phyloP scores from a whole-genome alignment of 2,797 vertebrate species.

The Micropoecilia bifurca region DNA sequence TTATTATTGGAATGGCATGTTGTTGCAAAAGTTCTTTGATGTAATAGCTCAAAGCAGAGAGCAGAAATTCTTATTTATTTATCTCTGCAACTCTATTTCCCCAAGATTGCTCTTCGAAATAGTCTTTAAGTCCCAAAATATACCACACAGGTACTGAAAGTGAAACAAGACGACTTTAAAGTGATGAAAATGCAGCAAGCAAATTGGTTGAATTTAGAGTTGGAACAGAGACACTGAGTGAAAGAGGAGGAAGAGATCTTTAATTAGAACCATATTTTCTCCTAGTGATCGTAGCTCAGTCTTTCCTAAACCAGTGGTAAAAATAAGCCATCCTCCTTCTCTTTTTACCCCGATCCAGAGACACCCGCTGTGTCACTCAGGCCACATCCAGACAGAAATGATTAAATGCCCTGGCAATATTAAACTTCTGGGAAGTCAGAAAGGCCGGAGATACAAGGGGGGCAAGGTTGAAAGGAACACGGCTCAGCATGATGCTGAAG shows the following conservation, averaged over 20 bases:
- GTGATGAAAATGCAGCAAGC: constrained; percentile 17
- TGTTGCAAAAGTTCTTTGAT: constrained; percentile 55
- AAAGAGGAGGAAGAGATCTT: constrained; percentile 60
- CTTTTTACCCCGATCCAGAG: constrained; percentile 74
- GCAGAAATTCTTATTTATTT: constrained; percentile 28
- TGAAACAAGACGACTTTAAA: constrained; percentile 13
- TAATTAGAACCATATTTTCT: constrained; percentile 87
- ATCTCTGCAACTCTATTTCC: constrained; percentile 21
- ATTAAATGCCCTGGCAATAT: constrained; percentile 74
- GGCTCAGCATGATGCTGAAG: constrained; percentile 28
- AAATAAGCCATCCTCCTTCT: constrained; percentile 63
- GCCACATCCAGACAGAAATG: constrained; percentile 79
- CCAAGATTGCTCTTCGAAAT: constrained; percentile 10
- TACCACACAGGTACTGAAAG: constrained; percentile 1
- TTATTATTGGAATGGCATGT: constrained; percentile 60
- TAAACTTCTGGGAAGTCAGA: constrained; percentile 69
- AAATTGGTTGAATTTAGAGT: constrained; percentile 23
- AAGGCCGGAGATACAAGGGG: constrained; percentile 71
- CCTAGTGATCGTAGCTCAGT: constrained; percentile 62
- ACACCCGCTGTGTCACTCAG: constrained; percentile 82
- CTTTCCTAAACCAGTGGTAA: constrained; percentile 80
- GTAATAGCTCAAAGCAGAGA: constrained; percentile 34
- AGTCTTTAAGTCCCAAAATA: constrained; percentile 11
- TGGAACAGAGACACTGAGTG: constrained; percentile 26
- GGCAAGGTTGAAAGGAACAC: constrained; percentile 41